Percentiles rank a stretch among this genome's conserved stretches.
phyloP scores from a whole-genome alignment of 2,797 vertebrate genomes.

The Steatocranus sp. region DNA sequence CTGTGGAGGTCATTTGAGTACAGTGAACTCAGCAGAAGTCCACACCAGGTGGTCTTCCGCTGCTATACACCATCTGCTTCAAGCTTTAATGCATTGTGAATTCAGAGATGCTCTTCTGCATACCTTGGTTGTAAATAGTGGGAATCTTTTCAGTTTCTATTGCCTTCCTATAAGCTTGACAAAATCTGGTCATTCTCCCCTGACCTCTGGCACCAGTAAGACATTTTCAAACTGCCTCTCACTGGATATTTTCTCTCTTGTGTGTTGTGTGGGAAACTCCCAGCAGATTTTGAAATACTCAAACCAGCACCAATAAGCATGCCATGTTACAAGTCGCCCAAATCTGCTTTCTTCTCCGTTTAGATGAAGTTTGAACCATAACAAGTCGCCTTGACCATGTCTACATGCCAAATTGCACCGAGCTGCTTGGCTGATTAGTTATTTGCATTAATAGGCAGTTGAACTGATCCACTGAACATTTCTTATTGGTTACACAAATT shows the following conservation, averaged over 20 bases:
- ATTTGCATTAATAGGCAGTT: neutral
- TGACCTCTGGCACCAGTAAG: neutral
- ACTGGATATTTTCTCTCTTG: neutral
- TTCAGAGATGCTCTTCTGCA: neutral
- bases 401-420: neutral
- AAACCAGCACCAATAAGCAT: neutral
- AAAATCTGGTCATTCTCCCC: neutral
- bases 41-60: neutral
- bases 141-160: neutral
- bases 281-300: neutral
- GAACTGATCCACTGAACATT: neutral
- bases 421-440: neutral
- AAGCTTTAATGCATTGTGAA: neutral
- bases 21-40: neutral
- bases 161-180: neutral
- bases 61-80: neutral
- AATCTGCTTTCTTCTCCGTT: neutral
- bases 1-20: neutral
- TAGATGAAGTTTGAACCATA: neutral
- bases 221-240: neutral
- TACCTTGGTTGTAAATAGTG: neutral
- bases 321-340: neutral
- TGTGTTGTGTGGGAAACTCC: neutral
- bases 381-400: neutral
- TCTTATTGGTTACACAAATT: neutral